Base-by-base conservation (phyloP, 2,113 vertebrate genomes). In the Marmota monax region DNA sequence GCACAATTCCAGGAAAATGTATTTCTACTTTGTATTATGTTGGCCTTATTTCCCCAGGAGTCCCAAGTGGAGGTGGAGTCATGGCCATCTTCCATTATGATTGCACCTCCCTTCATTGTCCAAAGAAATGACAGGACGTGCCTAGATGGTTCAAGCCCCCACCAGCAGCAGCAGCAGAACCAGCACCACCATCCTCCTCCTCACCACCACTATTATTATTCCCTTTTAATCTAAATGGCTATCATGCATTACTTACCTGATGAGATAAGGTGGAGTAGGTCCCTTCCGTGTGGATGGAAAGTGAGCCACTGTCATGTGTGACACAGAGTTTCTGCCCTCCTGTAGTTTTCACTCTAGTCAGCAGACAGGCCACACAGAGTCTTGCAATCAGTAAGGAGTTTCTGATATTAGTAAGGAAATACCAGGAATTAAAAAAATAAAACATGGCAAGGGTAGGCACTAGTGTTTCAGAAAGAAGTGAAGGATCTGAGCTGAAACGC, bases 51-150 rank as follows among this genome's bases (percentile, higher is more conserved):
- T 74, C 12, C 27, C 16, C 34, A 0, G 9, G 37, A 53, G 25
- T 69, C 32, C 25, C 67, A 80, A 70, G 22, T 34, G 16, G 42
- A 69, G 32, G 25, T 27, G 6, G 12, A 87, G 32, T 67, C 7
- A 4, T 0, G 4, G 4, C 3, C 20, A 11, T 45, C 42, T 32
- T 14, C 32, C 13, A 4, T 17, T 2, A 7, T 7, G 5, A 8
- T 1, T 2, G 4, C 1, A 17, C 16, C 2, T 58, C 16, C 82
- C n/a, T 45, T 14, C 4, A 25, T 32, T 74, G 39, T 67, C 32
- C 63, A 42, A 77, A 70, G 67, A 51, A 45, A 51, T 11, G 56
- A 5, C 2, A 51, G 20, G 12, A 7, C 42, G 5, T 14, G 53
- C 7, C 8, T 6, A 25, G 56, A 12, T 32, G 4, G 7, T 37